Base-by-base conservation (phyloP, 2,888 invertebrate genomes). In the Ophion slaviceki region DNA sequence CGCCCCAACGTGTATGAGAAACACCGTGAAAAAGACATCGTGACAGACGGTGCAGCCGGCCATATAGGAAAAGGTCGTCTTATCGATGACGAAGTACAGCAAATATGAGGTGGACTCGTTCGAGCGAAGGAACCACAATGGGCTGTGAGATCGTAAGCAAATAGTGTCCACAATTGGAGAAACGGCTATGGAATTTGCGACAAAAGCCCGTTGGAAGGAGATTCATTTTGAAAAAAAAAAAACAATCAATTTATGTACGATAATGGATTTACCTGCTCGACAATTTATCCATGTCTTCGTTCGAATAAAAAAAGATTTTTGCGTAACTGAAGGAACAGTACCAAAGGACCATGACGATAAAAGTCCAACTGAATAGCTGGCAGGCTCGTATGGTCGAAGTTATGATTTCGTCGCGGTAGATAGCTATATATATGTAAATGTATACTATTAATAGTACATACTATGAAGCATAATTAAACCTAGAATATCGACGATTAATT, bases 1-100 rank as follows among this genome's bases (percentile, higher is more conserved):
- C 10, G 84, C 80, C 3, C 78, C 53, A 28, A 79, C 80, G 81
- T 86, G 87, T 36, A 87, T 84, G n/a, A 88, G 78, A 40, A 84
- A 82, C 7, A 87, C 86, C 40, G 84, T 70, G 84, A 88, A 86
- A 47, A 88, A 83, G 2, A 66, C 66, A 57, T 87, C 88, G 62
- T 88, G 84, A 70, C 75, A 78, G 20, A 66, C 84, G 2, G 78
- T 78, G 45, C 86, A 86, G 2, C 81, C 80, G 28, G 87, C 87
- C 10, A 84, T 64, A 14, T 76, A 82, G 10, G 83, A 81, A 61
- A 87, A 28, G 1, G 80, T 74, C 8, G 59, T 59, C 76, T 85
- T 86, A 40, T 86, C 86, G 47, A 83, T 72, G 11, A 78, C 36
- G 36, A 83, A 87, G 36, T 80, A 74, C 20, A 84, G 40, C 85